A percentile compares a stretch with the other conserved stretches of the same genome.
Conservation (phyloP, 2,888 invertebrate genomes). For the Anoncus sp. region DNA sequence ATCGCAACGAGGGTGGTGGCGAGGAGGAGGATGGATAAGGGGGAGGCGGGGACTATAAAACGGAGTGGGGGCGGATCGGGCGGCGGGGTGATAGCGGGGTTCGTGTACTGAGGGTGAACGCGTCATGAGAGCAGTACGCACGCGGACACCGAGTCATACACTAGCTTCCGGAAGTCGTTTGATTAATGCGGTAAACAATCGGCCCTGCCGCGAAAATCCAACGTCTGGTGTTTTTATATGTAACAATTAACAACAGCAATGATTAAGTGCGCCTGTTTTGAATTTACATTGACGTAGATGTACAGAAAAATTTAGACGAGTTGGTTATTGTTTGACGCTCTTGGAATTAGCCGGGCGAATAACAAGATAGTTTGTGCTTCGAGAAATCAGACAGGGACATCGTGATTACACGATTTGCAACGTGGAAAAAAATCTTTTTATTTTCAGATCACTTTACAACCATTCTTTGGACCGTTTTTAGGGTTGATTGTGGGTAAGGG, state of each 20-base stretch:
- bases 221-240: conserved; percentile 35
- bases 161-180: conserved; percentile 66
- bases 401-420: background rate
- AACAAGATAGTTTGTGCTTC: background rate
- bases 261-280: conserved; percentile 8
- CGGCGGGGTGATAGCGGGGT: conserved; percentile 55
- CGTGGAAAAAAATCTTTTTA: background rate
- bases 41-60: conserved; percentile 43
- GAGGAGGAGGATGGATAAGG: conserved; percentile 29
- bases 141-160: conserved; percentile 74
- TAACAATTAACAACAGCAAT: conserved; percentile 25
- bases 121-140: conserved; percentile 76
- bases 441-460: too few relatives aligned
- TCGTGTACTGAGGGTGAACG: conserved; percentile 71
- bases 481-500: too few relatives aligned
- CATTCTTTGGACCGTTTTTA: too few relatives aligned
- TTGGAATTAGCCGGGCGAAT: background rate
- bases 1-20: conserved; percentile 35
- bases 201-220: conserved; percentile 55
- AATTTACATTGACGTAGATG: conserved; percentile 10
- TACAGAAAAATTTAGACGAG: background rate
- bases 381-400: background rate
- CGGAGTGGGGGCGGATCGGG: conserved; percentile 50
- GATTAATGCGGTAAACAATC: conserved; percentile 59
- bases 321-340: background rate